phyloP scores from a whole-genome alignment of 2,113 vertebrate genomes.

The Beaufortia kweichowensis region DNA sequence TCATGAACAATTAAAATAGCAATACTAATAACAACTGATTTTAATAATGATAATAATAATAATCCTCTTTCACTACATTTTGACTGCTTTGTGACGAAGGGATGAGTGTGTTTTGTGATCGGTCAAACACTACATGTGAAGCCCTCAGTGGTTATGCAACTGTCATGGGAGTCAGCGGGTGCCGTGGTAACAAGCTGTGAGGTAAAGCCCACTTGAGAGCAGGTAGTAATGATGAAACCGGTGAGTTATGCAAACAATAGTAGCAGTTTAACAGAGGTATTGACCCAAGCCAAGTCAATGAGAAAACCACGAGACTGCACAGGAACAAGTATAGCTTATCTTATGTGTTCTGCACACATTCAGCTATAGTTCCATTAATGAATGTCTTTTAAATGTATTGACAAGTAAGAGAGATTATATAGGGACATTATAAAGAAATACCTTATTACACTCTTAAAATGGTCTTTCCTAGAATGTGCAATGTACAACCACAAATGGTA shows the following conservation, averaged over 20 bases:
- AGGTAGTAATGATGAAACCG: conserved; percentile 15
- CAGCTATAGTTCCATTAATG: not conserved
- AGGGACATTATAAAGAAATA: too few relatives aligned
- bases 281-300: not conserved
- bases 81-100: conserved; percentile 26
- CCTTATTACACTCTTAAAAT: too few relatives aligned
- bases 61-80: not conserved
- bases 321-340: not conserved
- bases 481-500: too few relatives aligned
- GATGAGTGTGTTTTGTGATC: conserved; percentile 24
- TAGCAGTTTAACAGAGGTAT: not conserved
- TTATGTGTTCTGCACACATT: conserved; percentile 1
- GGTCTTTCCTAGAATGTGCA: too few relatives aligned
- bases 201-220: conserved; percentile 1
- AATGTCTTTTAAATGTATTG: too few relatives aligned
- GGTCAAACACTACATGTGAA: conserved; percentile 25
- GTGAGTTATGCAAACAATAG: conserved; percentile 28
- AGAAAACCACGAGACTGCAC: not conserved
- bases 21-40: too few relatives aligned
- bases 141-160: conserved; percentile 1
- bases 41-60: too few relatives aligned
- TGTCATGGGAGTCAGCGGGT: not conserved
- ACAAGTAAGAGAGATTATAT: too few relatives aligned
- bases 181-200: conserved; percentile 23
- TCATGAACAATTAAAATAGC: too few relatives aligned